These are phyloP conservation scores for Pogonomyrmex californicus DNA, from an alignment of 1,140 invertebrate genomes.

Conservation along the genomic window DNA sequence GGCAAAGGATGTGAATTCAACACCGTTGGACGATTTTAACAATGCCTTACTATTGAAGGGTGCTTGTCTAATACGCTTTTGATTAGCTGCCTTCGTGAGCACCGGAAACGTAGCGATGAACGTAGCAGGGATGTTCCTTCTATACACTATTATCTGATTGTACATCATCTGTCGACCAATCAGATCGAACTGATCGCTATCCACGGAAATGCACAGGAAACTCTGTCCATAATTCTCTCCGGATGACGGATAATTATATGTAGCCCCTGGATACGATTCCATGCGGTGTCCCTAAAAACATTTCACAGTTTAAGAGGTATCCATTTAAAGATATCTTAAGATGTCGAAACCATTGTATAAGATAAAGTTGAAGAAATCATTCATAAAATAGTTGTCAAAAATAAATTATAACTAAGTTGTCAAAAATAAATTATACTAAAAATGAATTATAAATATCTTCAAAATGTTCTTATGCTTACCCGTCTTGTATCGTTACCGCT, in stretches of 20 bases:
- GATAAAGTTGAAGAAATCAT: not conserved
- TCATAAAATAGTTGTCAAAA: not conserved
- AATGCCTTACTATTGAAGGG: slow-evolving; percentile 89
- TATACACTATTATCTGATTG: slow-evolving; percentile 92
- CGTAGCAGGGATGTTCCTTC: slow-evolving; percentile 87
- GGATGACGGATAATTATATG: slow-evolving; percentile 92
- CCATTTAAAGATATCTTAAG: not conserved
- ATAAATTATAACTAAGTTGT: too few relatives aligned
- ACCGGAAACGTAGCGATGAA: slow-evolving; percentile 87
- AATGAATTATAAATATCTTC: not conserved
- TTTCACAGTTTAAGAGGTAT: not conserved
- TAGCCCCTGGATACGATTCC: slow-evolving; percentile 47
- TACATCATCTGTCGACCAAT: slow-evolving; percentile 92
- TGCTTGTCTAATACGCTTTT: slow-evolving; percentile 88
- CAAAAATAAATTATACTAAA: not conserved
- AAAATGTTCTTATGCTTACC: not conserved
- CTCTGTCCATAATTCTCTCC: slow-evolving; percentile 94
- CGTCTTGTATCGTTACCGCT: slow-evolving; percentile 65
- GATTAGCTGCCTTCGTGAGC: slow-evolving; percentile 89
- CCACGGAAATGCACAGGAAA: slow-evolving; percentile 94
- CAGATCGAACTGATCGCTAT: slow-evolving; percentile 89
- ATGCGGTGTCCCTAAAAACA: not conserved
- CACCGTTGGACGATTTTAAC: slow-evolving; percentile 88
- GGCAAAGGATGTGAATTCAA: slow-evolving; percentile 92
- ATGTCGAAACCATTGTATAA: not conserved